phyloP scores from a whole-genome alignment of 2,797 vertebrate genomes.

The Chaunax sp. region DNA sequence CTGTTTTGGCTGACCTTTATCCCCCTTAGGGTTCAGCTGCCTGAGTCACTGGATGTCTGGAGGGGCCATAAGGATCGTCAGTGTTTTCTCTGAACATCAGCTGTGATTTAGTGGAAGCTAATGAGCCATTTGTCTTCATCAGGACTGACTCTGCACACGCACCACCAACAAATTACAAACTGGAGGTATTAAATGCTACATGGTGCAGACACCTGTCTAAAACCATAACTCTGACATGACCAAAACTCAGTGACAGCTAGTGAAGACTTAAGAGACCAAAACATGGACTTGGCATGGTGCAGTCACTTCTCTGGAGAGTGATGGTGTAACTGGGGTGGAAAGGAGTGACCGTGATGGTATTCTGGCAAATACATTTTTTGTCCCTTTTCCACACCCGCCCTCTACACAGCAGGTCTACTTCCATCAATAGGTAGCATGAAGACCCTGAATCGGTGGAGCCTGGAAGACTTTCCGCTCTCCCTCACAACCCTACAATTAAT shows the following conservation, averaged over 20 bases:
- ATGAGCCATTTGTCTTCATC: constrained; percentile 79
- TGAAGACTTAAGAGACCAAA: constrained; percentile 58
- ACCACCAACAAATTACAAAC: constrained; percentile 28
- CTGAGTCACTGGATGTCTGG: constrained; percentile 49
- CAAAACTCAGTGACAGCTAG: constrained; percentile 51
- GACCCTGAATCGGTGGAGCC: constrained; percentile 81
- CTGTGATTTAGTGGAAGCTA: constrained; percentile 74
- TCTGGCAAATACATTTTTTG: constrained; percentile 42
- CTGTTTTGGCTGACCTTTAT: constrained; percentile 70
- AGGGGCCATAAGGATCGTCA: constrained; percentile 59
- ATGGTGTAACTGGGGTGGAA: constrained; percentile 41
- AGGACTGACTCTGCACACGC: constrained; percentile 37
- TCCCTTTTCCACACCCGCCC: constrained; percentile 9
- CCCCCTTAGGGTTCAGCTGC: constrained; percentile 51
- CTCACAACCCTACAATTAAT: constrained; percentile 82
- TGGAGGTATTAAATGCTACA: constrained; percentile 27
- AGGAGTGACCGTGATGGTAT: neutral
- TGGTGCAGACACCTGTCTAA: constrained; percentile 46
- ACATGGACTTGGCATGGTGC: constrained; percentile 35
- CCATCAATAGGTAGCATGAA: constrained; percentile 75
- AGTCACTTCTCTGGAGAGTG: constrained; percentile 54
- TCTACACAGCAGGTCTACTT: constrained; percentile 49
- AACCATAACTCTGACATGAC: constrained; percentile 41
- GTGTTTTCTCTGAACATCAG: constrained; percentile 82
- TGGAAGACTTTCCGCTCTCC: constrained; percentile 76